Conservation (phyloP, 2,113 vertebrate species). For the Pelobates fuscus region DNA sequence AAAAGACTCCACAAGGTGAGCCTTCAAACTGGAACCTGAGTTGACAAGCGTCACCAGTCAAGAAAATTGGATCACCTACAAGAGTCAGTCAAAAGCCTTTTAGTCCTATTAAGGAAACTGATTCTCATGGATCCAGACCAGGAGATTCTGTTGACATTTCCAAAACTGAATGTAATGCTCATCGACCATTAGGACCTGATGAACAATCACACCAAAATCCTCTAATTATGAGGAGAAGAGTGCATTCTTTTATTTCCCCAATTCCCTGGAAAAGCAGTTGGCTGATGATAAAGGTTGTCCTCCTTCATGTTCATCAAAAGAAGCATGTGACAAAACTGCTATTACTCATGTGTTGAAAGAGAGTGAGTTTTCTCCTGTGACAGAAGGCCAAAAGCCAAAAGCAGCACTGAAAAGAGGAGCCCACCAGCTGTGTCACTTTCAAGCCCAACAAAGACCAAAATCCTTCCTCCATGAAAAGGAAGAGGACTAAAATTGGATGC, state of each 20-base stretch:
- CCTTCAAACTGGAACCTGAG: constrained; percentile 73
- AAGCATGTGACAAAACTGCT: constrained; percentile 63
- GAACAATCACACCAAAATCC: constrained; percentile 85
- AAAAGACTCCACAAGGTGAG: constrained; percentile 71
- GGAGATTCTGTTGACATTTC: constrained; percentile 65
- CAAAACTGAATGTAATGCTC: constrained; percentile 68
- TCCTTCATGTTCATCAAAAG: constrained; percentile 60
- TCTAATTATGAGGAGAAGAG: constrained; percentile 89
- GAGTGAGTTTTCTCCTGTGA: constrained; percentile 71
- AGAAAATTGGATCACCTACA: constrained; percentile 66
- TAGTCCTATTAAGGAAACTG: constrained; percentile 63
- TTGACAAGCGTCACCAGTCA: constrained; percentile 69
- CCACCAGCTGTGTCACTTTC: constrained; percentile 74
- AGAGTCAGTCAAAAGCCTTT: constrained; percentile 70
- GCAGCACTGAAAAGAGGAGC: constrained; percentile 65
- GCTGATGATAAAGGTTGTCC: constrained; percentile 73
- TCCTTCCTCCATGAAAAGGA: constrained; percentile 84
- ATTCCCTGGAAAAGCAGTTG: constrained; percentile 91
- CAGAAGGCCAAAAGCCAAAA: constrained; percentile 70
- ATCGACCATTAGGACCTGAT: constrained; percentile 71
- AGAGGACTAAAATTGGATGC: constrained; percentile 94
- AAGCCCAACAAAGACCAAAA: constrained; percentile 81
- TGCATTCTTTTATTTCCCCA: constrained; percentile 97
- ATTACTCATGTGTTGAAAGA: constrained; percentile 75
- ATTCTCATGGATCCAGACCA: constrained; percentile 65